These are phyloP conservation scores for Melinaea marsaeus DNA, from an alignment of 2,888 invertebrate genomes.

Conservation along the genomic window DNA sequence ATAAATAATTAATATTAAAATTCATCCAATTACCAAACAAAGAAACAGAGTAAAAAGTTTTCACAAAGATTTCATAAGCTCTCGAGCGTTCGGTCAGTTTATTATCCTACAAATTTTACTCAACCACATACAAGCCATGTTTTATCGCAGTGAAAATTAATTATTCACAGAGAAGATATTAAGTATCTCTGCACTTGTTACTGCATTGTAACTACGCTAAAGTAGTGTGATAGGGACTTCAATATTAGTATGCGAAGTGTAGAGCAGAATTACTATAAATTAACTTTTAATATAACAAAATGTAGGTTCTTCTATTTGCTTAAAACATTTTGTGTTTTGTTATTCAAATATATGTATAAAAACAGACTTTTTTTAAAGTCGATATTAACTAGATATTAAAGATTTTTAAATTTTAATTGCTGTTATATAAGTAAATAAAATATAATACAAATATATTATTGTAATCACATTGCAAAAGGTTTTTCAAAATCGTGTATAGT, in stretches of 20 bases:
- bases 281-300: not conserved
- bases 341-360: no score
- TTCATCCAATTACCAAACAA: constrained; percentile 3
- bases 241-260: constrained; percentile 25
- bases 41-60: not conserved
- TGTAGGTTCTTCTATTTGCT: no score
- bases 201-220: constrained; percentile 7
- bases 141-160: constrained; percentile 14
- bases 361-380: no score
- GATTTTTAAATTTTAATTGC: no score
- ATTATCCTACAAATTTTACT: constrained; percentile 4
- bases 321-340: no score
- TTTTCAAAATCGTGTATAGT: no score
- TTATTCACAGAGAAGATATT: constrained; percentile 12
- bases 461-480: no score
- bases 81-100: not conserved
- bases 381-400: no score
- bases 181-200: constrained; percentile 7
- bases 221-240: constrained; percentile 9
- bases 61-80: not conserved
- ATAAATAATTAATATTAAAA: not conserved
- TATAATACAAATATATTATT: no score
- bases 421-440: no score
- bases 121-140: constrained; percentile 6
- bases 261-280: constrained; percentile 20